A percentile compares a stretch with the other conserved stretches of the same genome.
Evolutionary conservation across 1,140 invertebrate species (phyloP).

Genomic region (Heterodera carotae): DNA sequence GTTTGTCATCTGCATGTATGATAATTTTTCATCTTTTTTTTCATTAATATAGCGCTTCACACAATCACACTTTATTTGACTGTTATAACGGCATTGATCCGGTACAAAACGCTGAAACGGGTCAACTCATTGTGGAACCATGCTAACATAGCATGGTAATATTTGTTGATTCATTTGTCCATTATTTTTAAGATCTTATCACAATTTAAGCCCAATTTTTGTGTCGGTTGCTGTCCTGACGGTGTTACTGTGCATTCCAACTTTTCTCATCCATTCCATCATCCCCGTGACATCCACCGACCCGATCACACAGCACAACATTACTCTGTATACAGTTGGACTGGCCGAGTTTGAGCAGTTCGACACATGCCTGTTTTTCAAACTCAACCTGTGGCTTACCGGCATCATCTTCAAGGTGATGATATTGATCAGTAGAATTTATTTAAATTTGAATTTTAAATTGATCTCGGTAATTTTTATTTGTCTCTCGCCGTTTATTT

Average conservation of each 20-base stretch:
- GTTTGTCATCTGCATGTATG: not conserved
- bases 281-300: conserved; percentile 39
- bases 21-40: not conserved
- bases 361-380: conserved; percentile 55
- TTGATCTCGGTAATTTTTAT: no score
- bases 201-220: conserved; percentile 55
- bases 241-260: conserved; percentile 50
- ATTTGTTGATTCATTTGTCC: conserved; percentile 10
- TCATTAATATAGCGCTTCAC: conserved; percentile 40
- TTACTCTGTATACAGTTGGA: conserved; percentile 54
- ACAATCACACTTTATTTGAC: conserved; percentile 57
- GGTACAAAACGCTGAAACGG: conserved; percentile 54
- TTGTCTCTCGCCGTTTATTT: not conserved
- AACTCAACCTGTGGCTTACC: conserved; percentile 55
- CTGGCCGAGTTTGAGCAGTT: conserved; percentile 52
- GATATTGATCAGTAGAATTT: no score
- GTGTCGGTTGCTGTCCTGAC: conserved; percentile 45
- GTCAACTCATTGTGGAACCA: conserved; percentile 55
- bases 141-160: conserved; percentile 50
- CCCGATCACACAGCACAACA: conserved; percentile 17
- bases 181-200: conserved; percentile 23
- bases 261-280: conserved; percentile 56
- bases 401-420: conserved; percentile 55
- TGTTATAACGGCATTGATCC: conserved; percentile 54
- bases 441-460: no score